Base-by-base conservation (phyloP, 2,797 vertebrate species). In the Pseudopleuronectes americanus region DNA sequence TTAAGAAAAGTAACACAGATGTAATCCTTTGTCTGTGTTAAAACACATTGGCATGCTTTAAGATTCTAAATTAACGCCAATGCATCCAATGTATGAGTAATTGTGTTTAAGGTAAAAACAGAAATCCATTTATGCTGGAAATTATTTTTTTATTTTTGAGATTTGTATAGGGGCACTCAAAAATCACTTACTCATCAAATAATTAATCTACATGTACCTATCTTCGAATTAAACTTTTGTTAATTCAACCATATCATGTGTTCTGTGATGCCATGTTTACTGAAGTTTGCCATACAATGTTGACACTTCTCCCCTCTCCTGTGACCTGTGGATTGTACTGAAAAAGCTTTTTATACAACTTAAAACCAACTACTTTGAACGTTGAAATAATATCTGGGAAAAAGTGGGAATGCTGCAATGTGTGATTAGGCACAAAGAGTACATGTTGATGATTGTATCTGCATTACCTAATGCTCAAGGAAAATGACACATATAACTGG, bases 261-360 rank as follows among this genome's bases (percentile, higher is more conserved):
- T 9, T 33, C 31, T 10, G 31, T 33, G 31, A 33, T 9, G 8
- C 17, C 71, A 9, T 67, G 56, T 53, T 19, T 5, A 48, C 43
- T 69, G 63, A 73, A 62, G 59, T 53, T 77, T 80, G 36, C 60
- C 61, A 19, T 31, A 68, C 21, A 91, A 89, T 57, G 36, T 38
- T 38, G 9, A 13, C 36, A 38, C 28, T 77, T 77, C 54, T 49
- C 52, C 81, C n/a, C 22, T 8, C 23, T 58, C 54, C 23, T 77
- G 48, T 28, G 57, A 71, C 47, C n/a, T 4, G 13, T 62, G 56
- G 16, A 31, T 57, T 73, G 48, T 26, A 14, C 51, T 56, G 9
- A 3, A 28, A 14, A 58, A 16, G 52, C 14, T 57, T 31, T 69
- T 1, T 28, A 6, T 49, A n/a, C 4, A n/a, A 6, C 57, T 13